Conservation (phyloP, 2,113 vertebrate species). For the Epinephelus fuscoguttatus region DNA sequence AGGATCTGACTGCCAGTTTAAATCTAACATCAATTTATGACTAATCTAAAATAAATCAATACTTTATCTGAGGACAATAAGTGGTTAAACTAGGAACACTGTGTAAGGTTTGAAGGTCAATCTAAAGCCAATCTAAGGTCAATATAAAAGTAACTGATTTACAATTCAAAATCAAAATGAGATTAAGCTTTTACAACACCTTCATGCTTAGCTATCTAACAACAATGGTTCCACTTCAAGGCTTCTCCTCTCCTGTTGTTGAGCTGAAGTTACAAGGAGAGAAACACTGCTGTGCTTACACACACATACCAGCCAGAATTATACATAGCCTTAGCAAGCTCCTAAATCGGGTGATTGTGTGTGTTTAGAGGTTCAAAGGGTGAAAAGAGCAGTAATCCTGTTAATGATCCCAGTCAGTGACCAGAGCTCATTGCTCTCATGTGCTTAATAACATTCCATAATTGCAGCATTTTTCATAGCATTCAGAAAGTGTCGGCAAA, state of each 20-base stretch:
- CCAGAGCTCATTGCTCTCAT: constrained; percentile 21
- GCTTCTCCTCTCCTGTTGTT: not conserved
- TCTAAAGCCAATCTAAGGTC: not conserved
- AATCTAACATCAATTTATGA: not conserved
- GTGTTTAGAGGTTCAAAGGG: constrained; percentile 19
- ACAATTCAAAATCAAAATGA: not conserved
- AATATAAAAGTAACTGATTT: not conserved
- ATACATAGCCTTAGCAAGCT: constrained; percentile 26
- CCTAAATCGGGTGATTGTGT: not conserved
- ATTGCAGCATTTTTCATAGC: not conserved
- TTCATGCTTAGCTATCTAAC: not conserved
- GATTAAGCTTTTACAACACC: not conserved
- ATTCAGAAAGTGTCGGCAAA: not conserved
- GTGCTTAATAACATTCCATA: constrained; percentile 26
- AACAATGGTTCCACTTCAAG: too few relatives aligned
- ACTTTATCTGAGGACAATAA: not conserved
- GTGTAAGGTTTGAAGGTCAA: not conserved
- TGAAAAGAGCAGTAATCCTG: constrained; percentile 51
- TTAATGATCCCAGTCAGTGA: constrained; percentile 41
- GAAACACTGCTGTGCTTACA: constrained; percentile 23
- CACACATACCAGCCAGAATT: constrained; percentile 62
- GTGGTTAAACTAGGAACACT: not conserved
- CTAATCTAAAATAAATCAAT: not conserved
- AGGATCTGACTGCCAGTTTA: not conserved
- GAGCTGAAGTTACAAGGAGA: not conserved